Conservation (phyloP, 2,888 invertebrate genomes). For the Eristalis arbustorum region DNA sequence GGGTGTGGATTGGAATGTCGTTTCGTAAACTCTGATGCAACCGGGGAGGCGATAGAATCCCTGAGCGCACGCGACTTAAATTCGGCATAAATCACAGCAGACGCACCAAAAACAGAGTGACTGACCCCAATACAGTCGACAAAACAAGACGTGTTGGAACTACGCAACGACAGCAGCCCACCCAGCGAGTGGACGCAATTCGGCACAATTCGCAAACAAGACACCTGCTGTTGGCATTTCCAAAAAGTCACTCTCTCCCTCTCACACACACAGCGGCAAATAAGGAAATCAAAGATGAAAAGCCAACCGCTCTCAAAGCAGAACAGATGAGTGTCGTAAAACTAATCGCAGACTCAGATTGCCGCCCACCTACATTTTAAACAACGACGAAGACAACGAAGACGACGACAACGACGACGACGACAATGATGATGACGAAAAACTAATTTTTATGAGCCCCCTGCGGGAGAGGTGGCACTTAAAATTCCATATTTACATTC, state of each 20-base stretch:
- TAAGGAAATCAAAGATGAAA: slow-evolving; percentile 17
- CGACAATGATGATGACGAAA: not conserved
- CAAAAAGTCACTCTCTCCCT: no score
- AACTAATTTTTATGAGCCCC: slow-evolving; percentile 8
- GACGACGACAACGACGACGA: not conserved
- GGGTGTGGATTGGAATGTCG: not conserved
- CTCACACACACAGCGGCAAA: not conserved
- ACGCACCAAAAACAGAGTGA: not conserved
- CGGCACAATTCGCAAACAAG: not conserved
- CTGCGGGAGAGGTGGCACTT: slow-evolving; percentile 25
- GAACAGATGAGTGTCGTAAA: slow-evolving; percentile 1
- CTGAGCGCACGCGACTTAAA: not conserved
- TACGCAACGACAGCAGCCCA: not conserved
- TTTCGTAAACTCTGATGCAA: not conserved
- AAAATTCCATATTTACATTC: slow-evolving; percentile 40
- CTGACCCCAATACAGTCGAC: not conserved
- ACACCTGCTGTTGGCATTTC: not conserved
- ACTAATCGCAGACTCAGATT: not conserved
- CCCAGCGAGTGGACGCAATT: not conserved
- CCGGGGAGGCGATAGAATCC: no score
- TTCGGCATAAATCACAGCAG: no score
- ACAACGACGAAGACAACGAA: not conserved
- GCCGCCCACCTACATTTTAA: not conserved
- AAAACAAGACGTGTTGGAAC: not conserved
- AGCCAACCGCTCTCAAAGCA: not conserved